These are phyloP conservation scores for Allobates femoralis DNA, from an alignment of 2,797 vertebrate species.

Conservation along the genomic window DNA sequence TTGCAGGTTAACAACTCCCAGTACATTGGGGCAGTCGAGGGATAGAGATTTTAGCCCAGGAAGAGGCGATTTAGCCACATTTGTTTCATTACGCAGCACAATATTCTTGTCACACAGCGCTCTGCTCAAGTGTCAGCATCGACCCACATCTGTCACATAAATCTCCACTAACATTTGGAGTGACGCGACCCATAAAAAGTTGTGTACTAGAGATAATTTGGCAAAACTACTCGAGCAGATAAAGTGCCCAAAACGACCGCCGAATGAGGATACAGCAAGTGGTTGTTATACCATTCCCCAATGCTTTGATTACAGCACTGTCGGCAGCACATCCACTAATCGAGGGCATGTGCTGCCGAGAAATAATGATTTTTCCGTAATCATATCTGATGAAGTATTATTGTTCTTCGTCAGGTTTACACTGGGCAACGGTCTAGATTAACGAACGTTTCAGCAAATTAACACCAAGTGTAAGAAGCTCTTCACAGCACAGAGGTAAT, in stretches of 20 bases:
- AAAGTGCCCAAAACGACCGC: too few relatives aligned
- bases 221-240: too few relatives aligned
- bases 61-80: not conserved
- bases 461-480: not conserved
- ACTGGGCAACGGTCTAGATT: too few relatives aligned
- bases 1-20: not conserved
- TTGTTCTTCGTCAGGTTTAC: too few relatives aligned
- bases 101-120: not conserved
- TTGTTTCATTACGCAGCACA: not conserved
- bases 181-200: not conserved
- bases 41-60: not conserved
- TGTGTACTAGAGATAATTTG: not conserved
- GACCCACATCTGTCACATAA: slow-evolving; percentile 1
- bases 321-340: too few relatives aligned
- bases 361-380: too few relatives aligned
- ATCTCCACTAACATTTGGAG: not conserved
- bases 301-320: too few relatives aligned
- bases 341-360: too few relatives aligned
- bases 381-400: too few relatives aligned
- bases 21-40: not conserved
- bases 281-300: too few relatives aligned
- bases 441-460: not conserved
- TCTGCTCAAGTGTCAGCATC: not conserved
- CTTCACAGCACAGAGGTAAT: not conserved
- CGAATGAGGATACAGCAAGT: too few relatives aligned